These are phyloP conservation scores for Belgica antarctica DNA, from an alignment of 2,888 invertebrate genomes.

Conservation along the genomic window DNA sequence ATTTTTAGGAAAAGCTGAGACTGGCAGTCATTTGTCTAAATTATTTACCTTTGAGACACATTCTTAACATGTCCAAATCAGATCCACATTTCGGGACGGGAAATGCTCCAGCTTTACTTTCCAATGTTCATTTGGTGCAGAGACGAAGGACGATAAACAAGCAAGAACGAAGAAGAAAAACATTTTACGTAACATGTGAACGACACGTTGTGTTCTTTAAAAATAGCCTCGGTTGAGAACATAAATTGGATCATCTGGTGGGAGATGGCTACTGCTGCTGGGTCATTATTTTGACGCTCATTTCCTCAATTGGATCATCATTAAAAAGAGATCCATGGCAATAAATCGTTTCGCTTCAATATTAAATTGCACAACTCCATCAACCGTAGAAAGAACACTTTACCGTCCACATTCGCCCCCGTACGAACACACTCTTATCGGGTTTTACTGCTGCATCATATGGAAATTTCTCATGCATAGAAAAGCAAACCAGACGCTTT, in stretches of 20 bases:
- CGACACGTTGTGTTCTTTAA: background rate
- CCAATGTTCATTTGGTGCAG: no score
- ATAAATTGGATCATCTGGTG: background rate
- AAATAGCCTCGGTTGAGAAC: background rate
- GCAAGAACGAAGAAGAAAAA: background rate
- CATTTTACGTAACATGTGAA: constrained; percentile 17
- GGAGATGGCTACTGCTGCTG: background rate
- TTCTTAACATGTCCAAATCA: constrained; percentile 55
- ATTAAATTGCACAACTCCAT: background rate
- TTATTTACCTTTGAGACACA: constrained; percentile 54
- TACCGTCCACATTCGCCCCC: background rate
- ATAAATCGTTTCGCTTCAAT: background rate
- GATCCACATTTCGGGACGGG: constrained; percentile 53
- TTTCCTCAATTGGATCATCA: background rate
- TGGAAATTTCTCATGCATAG: background rate
- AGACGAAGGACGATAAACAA: no score
- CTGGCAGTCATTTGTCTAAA: constrained; percentile 30
- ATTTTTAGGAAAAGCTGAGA: background rate
- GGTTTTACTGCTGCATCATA: background rate
- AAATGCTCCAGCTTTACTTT: constrained; percentile 46
- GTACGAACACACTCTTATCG: background rate
- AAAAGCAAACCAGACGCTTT: background rate
- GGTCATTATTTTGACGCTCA: background rate
- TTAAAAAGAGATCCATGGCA: background rate
- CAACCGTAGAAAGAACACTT: constrained; percentile 1